Conservation (phyloP, 2,113 vertebrate species). For the Psittacula cyanocephala region DNA sequence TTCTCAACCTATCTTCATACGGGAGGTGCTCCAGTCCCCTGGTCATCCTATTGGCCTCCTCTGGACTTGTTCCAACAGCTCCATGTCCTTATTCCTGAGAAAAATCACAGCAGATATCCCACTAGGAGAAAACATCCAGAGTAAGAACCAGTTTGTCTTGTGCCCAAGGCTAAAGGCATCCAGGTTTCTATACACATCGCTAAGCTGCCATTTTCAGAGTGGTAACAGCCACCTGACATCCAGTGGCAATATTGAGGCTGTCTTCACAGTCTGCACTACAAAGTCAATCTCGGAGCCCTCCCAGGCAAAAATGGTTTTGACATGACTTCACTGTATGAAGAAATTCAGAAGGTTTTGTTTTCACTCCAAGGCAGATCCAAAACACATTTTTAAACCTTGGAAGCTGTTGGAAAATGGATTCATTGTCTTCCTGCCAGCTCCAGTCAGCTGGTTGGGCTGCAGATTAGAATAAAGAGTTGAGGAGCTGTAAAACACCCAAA, state of each 20-base stretch:
- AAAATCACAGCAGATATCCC: background rate
- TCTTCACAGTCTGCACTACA: background rate
- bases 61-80: background rate
- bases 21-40: background rate
- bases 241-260: background rate
- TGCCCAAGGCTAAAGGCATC: background rate
- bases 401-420: background rate
- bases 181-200: background rate
- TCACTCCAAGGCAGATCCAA: constrained; percentile 48
- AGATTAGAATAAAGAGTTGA: background rate
- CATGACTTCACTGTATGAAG: background rate
- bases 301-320: background rate
- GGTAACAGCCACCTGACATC: background rate
- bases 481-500: constrained; percentile 28
- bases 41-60: background rate
- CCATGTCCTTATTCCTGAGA: background rate
- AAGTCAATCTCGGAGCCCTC: background rate
- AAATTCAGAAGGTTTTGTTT: constrained; percentile 46
- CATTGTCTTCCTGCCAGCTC: constrained; percentile 29
- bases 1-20: background rate
- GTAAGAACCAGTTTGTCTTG: background rate
- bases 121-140: background rate
- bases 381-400: constrained; percentile 51
- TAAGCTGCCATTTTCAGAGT: background rate
- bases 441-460: constrained; percentile 52